These are phyloP conservation scores for Agonopterix arenella DNA, from an alignment of 2,888 invertebrate species.

Conservation along the genomic window DNA sequence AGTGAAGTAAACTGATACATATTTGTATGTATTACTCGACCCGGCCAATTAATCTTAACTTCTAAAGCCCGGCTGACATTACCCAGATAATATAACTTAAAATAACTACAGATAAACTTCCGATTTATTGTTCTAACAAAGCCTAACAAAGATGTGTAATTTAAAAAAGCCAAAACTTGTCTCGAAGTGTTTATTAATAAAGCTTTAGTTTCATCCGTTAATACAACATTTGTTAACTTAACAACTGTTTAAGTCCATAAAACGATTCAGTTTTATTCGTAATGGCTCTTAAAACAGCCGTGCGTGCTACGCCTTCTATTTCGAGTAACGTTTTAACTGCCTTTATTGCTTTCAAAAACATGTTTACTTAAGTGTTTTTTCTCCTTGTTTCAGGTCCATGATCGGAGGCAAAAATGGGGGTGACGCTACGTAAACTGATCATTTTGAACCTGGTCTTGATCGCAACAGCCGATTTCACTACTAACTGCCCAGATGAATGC, in stretches of 20 bases:
- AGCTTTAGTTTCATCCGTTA: conserved; percentile 1
- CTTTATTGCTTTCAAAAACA: conserved; percentile 28
- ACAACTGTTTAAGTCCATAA: conserved; percentile 37
- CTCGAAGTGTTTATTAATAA: conserved; percentile 1
- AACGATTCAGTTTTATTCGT: conserved; percentile 35
- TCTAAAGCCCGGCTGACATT: too few relatives aligned
- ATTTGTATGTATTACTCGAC: too few relatives aligned
- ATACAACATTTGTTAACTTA: conserved; percentile 23
- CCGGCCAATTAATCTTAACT: too few relatives aligned
- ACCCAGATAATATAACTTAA: too few relatives aligned
- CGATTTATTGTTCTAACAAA: too few relatives aligned
- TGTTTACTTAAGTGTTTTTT: conserved; percentile 21
- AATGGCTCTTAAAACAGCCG: conserved; percentile 39
- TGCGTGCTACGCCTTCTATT: conserved; percentile 44
- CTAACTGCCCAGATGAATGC: conserved; percentile 81
- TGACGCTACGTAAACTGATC: conserved; percentile 34
- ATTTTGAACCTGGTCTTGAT: conserved; percentile 37
- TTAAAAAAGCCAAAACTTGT: too few relatives aligned
- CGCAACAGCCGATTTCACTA: conserved; percentile 69
- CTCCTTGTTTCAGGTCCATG: conserved; percentile 54
- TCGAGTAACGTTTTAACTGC: conserved; percentile 26
- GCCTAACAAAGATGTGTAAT: too few relatives aligned
- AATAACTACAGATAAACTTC: too few relatives aligned
- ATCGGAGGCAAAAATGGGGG: conserved; percentile 40
- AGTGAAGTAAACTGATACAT: too few relatives aligned